phyloP scores from a whole-genome alignment of 35 echinoderm and acorn worm species.

The Hemicentrotus pulcherrimus region DNA sequence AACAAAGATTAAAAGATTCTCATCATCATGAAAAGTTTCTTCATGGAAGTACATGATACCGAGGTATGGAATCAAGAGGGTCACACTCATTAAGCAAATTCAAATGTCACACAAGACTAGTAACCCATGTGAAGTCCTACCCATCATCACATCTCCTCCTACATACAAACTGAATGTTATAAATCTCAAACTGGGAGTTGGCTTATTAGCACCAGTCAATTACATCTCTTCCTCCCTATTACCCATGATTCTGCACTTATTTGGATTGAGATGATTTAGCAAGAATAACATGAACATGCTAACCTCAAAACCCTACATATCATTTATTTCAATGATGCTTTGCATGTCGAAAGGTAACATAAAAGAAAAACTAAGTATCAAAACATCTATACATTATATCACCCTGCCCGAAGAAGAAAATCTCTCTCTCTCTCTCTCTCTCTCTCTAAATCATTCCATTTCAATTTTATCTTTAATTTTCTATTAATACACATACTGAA shows the following conservation, averaged over 20 bases:
- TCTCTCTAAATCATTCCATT: too few species aligned
- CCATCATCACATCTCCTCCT: not conserved
- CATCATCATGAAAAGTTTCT: too few species aligned
- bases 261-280: not conserved
- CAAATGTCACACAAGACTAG: not conserved
- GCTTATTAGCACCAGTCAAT: slow-evolving; percentile 11
- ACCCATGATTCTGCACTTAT: not conserved
- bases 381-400: too few species aligned
- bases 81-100: not conserved
- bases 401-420: too few species aligned
- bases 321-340: not conserved
- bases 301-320: not conserved
- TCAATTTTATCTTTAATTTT: too few species aligned
- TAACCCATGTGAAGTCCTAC: not conserved
- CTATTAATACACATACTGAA: not conserved
- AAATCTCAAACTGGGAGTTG: not conserved
- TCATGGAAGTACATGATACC: too few species aligned
- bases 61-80: too few species aligned
- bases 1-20: too few species aligned
- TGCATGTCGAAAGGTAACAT: not conserved
- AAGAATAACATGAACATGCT: not conserved
- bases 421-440: too few species aligned
- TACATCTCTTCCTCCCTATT: not conserved
- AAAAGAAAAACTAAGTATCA: not conserved
- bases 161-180: not conserved